phyloP scores from a whole-genome alignment of 1,140 invertebrate species.

The Goniozus legneri region DNA sequence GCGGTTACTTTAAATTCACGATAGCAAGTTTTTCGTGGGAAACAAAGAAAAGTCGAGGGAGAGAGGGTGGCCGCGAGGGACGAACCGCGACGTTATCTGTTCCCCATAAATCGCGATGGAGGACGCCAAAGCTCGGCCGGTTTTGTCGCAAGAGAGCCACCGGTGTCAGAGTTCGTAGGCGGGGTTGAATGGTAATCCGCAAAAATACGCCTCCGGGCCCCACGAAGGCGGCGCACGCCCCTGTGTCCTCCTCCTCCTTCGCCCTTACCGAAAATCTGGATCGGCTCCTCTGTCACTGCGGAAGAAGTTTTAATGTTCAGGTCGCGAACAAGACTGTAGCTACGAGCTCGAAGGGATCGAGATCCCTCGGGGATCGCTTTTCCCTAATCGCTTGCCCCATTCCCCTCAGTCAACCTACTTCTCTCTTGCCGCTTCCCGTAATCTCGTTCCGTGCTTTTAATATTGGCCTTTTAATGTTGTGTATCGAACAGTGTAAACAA shows the following conservation, averaged over 20 bases:
- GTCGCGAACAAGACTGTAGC: conserved; percentile 31
- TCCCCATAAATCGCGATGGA: too few species aligned
- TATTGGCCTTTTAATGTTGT: too few species aligned
- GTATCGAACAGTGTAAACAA: too few species aligned
- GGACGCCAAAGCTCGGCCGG: too few species aligned
- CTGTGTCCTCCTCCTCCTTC: too few species aligned
- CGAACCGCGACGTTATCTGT: neutral
- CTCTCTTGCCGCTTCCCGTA: conserved; percentile 4
- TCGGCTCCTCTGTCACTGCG: conserved; percentile 6
- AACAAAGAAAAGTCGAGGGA: neutral
- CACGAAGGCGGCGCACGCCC: neutral
- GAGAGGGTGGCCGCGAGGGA: neutral
- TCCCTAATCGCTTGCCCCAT: conserved; percentile 30
- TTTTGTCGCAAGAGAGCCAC: neutral
- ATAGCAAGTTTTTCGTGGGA: too few species aligned
- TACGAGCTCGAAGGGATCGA: conserved; percentile 3
- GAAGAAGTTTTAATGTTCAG: conserved; percentile 35
- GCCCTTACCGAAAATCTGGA: too few species aligned
- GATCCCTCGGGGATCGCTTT: conserved; percentile 30
- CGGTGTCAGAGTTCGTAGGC: neutral
- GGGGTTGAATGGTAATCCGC: conserved; percentile 15
- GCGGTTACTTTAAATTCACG: too few species aligned
- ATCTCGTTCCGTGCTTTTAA: too few species aligned
- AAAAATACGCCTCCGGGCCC: conserved; percentile 4
- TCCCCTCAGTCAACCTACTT: conserved; percentile 9